Base-by-base conservation (phyloP, 2,888 invertebrate species). In the Nemotelus nigrinus region DNA sequence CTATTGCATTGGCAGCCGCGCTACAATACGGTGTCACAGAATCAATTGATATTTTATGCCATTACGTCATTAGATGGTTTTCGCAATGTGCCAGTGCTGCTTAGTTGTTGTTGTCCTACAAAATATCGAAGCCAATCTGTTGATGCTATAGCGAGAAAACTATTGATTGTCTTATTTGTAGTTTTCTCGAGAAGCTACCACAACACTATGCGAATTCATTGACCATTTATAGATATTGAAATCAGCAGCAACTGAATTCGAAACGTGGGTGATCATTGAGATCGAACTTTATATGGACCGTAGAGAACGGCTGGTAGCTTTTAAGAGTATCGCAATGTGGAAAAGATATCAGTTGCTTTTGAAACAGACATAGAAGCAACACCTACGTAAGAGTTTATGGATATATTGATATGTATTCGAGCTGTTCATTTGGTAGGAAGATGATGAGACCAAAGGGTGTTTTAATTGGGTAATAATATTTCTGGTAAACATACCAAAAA, bases 51-150 rank as follows among this genome's bases (percentile, higher is more conserved):
- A 70, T 55, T 70, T 70, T 43, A 70, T 70, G 55, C 55, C n/a
- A 70, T 70, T 70, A 70, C 70, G 70, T 70, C 70, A 70, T 70
- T 70, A 55, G 70, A 55, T 44, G 70, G 70, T 70, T 70, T 70
- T 55, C 2, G 7, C 55, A 7, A 53, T 55, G 43, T 70, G 55
- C 53, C 6, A 53, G 70, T 55, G 47, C 41, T 70, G 44, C 55
- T 53, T 55, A 70, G 55, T 55, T 70, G 4, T 7, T 10, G 65
- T 50, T 68, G 67, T 68, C 67, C 53, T 70, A 55, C 53, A 55
- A 55, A 70, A 55, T 44, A 8, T 5, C 45, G 47, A 53, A 10
- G 6, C 57, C 25, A 25, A 25, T 47, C 50, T 39, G 48, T 39
- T 39, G 48, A 25, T 67, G 25, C 44, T 65, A 45, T 65, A 45